A percentile compares a stretch with the other conserved stretches of the same genome.
phyloP scores from a whole-genome alignment of 92 coral and sea anemone genomes.

The Palythoa grandis region DNA sequence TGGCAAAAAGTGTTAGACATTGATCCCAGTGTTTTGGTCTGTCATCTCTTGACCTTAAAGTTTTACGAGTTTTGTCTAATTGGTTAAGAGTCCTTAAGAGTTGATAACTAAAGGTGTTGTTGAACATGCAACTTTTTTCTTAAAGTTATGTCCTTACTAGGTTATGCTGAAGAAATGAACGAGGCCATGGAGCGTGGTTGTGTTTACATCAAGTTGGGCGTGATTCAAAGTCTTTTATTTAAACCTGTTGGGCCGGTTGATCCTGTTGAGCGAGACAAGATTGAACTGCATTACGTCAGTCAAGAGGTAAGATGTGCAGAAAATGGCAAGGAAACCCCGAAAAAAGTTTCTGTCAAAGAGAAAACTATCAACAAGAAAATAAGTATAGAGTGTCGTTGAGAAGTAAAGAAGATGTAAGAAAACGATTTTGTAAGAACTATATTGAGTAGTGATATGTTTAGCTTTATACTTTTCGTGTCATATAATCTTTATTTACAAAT shows the following conservation, averaged over 20 bases:
- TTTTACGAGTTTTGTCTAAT: too few species aligned
- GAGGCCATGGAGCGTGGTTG: slow-evolving; percentile 57
- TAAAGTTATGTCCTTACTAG: neutral
- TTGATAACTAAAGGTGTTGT: neutral
- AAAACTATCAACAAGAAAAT: too few species aligned
- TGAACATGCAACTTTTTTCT: neutral
- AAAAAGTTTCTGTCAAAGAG: too few species aligned
- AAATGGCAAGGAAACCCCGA: too few species aligned
- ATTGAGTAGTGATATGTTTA: neutral
- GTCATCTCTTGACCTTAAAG: too few species aligned
- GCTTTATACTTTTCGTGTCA: too few species aligned
- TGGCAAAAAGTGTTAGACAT: too few species aligned
- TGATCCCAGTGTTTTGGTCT: too few species aligned
- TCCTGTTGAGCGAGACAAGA: slow-evolving; percentile 80
- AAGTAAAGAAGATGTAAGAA: too few species aligned
- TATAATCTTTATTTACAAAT: neutral
- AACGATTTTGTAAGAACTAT: too few species aligned
- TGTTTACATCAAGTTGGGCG: slow-evolving; percentile 83
- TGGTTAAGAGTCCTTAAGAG: too few species aligned
- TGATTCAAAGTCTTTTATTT: slow-evolving; percentile 69
- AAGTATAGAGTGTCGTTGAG: too few species aligned
- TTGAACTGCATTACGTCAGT: slow-evolving; percentile 68
- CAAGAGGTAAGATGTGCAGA: slow-evolving; percentile 64
- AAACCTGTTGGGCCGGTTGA: slow-evolving; percentile 95
- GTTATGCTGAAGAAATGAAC: neutral